A percentile compares a stretch with the other conserved stretches of the same genome.
Evolutionary conservation across 2,113 vertebrate species (phyloP).

Genomic region (Promerops cafer): DNA sequence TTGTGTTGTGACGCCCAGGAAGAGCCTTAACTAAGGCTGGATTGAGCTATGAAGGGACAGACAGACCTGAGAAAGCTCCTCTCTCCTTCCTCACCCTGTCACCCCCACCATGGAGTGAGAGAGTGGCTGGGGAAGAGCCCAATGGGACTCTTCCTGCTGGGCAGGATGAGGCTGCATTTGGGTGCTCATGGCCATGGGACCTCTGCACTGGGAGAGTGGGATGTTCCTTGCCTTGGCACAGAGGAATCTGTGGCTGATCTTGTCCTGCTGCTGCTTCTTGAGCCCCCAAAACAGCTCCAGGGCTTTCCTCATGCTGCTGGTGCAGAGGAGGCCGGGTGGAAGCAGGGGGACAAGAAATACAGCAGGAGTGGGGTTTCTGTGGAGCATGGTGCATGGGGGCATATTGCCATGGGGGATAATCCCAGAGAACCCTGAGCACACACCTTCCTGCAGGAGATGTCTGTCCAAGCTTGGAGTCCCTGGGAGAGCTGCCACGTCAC

Average conservation of each 20-base stretch:
- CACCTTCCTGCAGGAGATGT: neutral
- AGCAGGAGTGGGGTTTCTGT: neutral
- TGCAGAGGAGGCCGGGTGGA: neutral
- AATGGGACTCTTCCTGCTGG: neutral
- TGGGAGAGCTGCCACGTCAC: neutral
- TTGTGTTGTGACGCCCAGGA: neutral
- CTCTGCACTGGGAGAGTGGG: neutral
- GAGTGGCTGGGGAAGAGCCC: neutral
- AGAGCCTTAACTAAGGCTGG: neutral
- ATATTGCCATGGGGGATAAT: neutral
- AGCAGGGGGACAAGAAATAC: neutral
- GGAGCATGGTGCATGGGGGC: neutral
- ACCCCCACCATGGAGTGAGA: rapidly evolving
- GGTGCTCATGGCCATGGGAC: neutral
- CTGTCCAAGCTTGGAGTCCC: neutral
- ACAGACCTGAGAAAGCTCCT: neutral
- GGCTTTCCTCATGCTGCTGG: neutral
- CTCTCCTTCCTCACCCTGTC: neutral
- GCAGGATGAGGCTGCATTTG: neutral
- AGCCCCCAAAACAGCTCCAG: neutral
- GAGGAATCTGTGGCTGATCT: neutral
- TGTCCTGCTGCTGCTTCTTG: neutral
- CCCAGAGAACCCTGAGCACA: neutral
- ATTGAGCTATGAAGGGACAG: neutral
- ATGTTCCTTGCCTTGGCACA: neutral